Evolutionary conservation across 2,113 vertebrate species (phyloP).

Genomic region (Alligator sinensis): DNA sequence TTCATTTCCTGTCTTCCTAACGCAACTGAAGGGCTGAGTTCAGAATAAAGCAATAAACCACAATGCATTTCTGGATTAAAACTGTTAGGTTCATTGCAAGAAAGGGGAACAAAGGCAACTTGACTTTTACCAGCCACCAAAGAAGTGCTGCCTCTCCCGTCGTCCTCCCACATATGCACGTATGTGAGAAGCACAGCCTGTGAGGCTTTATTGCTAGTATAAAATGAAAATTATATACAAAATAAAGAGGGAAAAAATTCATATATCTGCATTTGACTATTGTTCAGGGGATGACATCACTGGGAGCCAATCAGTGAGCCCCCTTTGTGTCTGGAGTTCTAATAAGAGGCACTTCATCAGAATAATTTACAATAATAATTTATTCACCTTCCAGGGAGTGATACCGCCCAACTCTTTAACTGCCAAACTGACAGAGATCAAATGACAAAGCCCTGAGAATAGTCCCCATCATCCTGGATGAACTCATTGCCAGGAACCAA

Average conservation of each 20-base stretch:
- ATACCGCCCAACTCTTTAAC: constrained; percentile 3
- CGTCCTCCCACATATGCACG: not conserved
- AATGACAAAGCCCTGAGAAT: not conserved
- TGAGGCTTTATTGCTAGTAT: constrained; percentile 27
- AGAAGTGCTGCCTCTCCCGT: not conserved
- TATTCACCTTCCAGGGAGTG: constrained; percentile 54
- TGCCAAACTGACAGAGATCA: not conserved
- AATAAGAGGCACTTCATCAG: constrained; percentile 70
- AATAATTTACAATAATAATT: constrained; percentile 64
- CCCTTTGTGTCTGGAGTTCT: constrained; percentile 70
- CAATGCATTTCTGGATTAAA: constrained; percentile 30
- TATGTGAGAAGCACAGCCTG: constrained; percentile 6
- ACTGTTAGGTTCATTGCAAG: constrained; percentile 29
- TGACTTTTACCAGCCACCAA: constrained; percentile 40
- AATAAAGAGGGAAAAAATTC: not conserved
- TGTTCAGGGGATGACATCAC: constrained; percentile 74
- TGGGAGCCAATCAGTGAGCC: constrained; percentile 66
- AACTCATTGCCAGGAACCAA: not conserved
- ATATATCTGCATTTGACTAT: constrained; percentile 6
- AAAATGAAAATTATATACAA: constrained; percentile 52
- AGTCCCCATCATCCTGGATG: rapidly evolving
- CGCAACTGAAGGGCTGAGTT: not conserved
- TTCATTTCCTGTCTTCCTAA: not conserved
- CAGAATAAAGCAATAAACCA: constrained; percentile 15
- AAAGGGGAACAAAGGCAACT: constrained; percentile 41